Evolutionary conservation across 1,140 invertebrate species (phyloP), one percentile per base, ranked within the genome.

Genomic region (Octopus bimaculoides): DNA sequence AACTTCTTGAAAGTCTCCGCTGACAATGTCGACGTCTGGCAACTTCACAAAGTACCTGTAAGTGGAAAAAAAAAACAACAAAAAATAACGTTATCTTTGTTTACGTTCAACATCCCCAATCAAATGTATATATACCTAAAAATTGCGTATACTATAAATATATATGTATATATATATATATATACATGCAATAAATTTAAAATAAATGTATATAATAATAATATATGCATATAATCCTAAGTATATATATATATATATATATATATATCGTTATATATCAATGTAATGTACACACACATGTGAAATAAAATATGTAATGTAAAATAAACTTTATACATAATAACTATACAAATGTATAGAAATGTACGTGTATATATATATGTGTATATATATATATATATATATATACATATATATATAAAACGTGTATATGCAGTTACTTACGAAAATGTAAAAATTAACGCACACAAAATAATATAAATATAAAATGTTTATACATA

Each of bases 11-110:
- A 78, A 74, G 69, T 83, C 53, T 84, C 84, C 26, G 74, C 79
- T 71, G 81, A 79, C 69, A 81, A 82, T 79, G 78, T 83, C 73
- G 84, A 84, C 78, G 76, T 61, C 14, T 84, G 85, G 84, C 61
- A 79, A 77, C 41, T 84, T 10, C 79, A 71, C 66, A 69, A 82
- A 77, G 69, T 80, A 66, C 78, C 79, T 82, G 85, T 86, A 83
- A 81, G 85, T 82, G 54, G 20, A 76, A 75, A 6, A 26, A 75
- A 17, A 52, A 54, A 77, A 54, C 20, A 54, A 77, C 75, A 53
- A 77, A 12, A 76, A 77, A 76, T 54, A n/a, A n/a, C 9, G 54
- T 55, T 41, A 77, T 53, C 52, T 10, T 17, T 77, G 54, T 17
- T 71, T 14, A 17, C 17, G 66, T 71, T 17, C 26, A n/a, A 17